Percentiles rank a stretch among this genome's conserved stretches.
These are phyloP conservation scores for Microchirus variegatus DNA, from an alignment of 2,797 vertebrate species.

Conservation along the genomic window DNA sequence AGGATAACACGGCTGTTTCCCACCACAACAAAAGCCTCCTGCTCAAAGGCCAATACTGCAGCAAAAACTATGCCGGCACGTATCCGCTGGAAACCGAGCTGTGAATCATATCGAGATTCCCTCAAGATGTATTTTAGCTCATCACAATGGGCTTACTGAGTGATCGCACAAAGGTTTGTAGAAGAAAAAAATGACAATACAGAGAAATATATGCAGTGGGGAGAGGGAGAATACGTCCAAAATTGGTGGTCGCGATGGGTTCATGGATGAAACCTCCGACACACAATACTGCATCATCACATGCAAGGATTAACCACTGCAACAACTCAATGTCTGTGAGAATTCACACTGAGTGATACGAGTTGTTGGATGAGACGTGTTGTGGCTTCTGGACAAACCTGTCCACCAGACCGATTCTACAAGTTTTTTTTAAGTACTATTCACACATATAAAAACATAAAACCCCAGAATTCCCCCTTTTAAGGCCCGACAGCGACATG, in stretches of 20 bases:
- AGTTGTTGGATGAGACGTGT: no score
- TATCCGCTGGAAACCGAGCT: constrained; percentile 66
- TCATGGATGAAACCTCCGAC: no score
- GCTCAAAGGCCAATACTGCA: constrained; percentile 47
- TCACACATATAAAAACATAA: no score
- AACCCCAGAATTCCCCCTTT: background rate
- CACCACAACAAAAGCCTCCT: constrained; percentile 71
- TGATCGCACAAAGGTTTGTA: background rate
- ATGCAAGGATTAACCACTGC: no score
- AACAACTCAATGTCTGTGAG: no score
- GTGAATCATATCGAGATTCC: constrained; percentile 74
- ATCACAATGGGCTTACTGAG: constrained; percentile 21
- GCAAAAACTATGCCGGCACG: constrained; percentile 44
- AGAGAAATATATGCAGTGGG: constrained; percentile 1
- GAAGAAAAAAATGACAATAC: constrained; percentile 4
- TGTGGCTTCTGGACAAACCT: no score
- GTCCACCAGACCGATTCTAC: no score
- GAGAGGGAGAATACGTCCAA: background rate
- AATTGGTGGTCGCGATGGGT: no score
- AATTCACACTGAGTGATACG: no score
- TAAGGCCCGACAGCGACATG: constrained; percentile 5
- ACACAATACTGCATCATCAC: no score
- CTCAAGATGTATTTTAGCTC: constrained; percentile 41
- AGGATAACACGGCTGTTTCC: constrained; percentile 67
- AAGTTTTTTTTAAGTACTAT: no score